phyloP scores from a whole-genome alignment of 2,888 invertebrate species.

The Cepaea hortensis region DNA sequence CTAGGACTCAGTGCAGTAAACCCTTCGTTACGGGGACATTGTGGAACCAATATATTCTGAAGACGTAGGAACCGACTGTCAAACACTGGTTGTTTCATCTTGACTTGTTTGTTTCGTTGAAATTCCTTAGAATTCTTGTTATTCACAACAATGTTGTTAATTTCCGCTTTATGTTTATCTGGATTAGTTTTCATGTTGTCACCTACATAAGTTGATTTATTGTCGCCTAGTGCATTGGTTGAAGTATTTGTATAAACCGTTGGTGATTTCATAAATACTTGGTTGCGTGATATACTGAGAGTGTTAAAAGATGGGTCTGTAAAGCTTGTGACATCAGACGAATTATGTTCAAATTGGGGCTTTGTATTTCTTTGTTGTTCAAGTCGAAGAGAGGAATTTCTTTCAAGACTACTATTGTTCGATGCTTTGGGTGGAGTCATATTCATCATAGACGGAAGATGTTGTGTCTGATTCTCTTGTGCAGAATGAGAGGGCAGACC shows the following conservation, averaged over 20 bases:
- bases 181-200: no score
- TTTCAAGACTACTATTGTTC: background rate
- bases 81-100: conserved; percentile 29
- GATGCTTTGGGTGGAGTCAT: no score
- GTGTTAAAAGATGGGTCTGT: no score
- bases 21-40: conserved; percentile 59
- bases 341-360: background rate
- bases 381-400: background rate
- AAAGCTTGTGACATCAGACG: background rate
- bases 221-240: no score
- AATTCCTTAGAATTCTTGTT: no score
- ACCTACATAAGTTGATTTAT: no score
- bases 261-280: no score
- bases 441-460: background rate
- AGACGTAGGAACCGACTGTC: conserved; percentile 63
- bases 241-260: no score
- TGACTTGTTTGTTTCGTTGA: background rate
- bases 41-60: conserved; percentile 58
- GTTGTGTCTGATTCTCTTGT: background rate
- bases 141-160: no score
- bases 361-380: background rate
- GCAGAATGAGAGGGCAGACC: background rate
- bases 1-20: conserved; percentile 65
- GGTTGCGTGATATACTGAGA: no score
- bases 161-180: no score